phyloP scores from a whole-genome alignment of 1,140 invertebrate species.

The Aleiodes sp. region DNA sequence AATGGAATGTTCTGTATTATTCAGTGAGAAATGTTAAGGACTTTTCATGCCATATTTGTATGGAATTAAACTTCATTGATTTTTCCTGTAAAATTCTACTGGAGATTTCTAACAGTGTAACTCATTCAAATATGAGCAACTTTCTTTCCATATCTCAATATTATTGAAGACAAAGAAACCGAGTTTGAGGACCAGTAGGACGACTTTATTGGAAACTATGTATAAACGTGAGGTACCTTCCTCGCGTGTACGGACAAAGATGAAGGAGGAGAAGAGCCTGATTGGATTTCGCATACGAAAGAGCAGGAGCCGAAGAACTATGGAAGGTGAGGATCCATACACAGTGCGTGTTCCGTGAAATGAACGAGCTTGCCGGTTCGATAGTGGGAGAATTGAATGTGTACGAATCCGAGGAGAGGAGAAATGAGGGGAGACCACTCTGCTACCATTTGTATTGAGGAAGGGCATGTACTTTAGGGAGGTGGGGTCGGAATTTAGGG shows the following conservation, averaged over 20 bases:
- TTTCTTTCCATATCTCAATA: not conserved
- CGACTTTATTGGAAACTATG: conserved; percentile 31
- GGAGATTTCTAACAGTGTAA: not conserved
- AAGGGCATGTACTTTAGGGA: not conserved
- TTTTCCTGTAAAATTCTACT: too few relatives aligned
- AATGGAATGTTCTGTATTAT: too few relatives aligned
- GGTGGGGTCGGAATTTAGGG: conserved; percentile 34
- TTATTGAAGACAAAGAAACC: conserved; percentile 26
- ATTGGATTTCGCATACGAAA: conserved; percentile 52
- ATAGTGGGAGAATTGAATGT: conserved; percentile 20
- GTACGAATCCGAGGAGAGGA: conserved; percentile 1
- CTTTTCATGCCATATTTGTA: too few relatives aligned
- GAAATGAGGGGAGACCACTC: not conserved
- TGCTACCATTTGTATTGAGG: conserved; percentile 1
- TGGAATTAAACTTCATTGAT: too few relatives aligned
- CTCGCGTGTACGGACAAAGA: conserved; percentile 11
- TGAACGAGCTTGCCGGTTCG: conserved; percentile 47
- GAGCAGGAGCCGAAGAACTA: conserved; percentile 43
- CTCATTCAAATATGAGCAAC: too few relatives aligned
- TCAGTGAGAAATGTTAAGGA: too few relatives aligned
- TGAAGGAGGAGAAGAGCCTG: conserved; percentile 29
- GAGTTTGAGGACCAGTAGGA: conserved; percentile 28
- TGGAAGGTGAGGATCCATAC: conserved; percentile 51
- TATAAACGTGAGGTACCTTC: conserved; percentile 23
- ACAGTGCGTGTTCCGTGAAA: conserved; percentile 53